Evolutionary conservation across 2,888 invertebrate species (phyloP).

Genomic region (Meteorus cinctellus): DNA sequence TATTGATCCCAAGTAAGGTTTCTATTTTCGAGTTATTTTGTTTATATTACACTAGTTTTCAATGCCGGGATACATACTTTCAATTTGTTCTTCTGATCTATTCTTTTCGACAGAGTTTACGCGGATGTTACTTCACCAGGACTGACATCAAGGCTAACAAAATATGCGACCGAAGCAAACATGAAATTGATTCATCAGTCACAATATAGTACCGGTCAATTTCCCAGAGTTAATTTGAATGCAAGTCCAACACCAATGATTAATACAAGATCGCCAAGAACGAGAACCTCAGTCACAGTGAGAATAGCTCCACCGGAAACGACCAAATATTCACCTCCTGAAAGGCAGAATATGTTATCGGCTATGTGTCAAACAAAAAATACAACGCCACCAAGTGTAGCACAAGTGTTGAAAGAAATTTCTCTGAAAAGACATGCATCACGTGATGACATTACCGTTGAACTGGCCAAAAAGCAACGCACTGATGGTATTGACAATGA

Average conservation of each 20-base stretch:
- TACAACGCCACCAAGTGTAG: slow-evolving; percentile 55
- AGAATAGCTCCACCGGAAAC: slow-evolving; percentile 66
- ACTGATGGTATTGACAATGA: slow-evolving; percentile 59
- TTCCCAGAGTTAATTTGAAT: slow-evolving; percentile 69
- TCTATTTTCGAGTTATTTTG: background rate
- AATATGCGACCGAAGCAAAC: slow-evolving; percentile 68
- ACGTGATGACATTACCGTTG: slow-evolving; percentile 64
- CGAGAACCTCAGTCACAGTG: slow-evolving; percentile 65
- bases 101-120: slow-evolving; percentile 55
- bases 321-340: slow-evolving; percentile 58
- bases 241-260: slow-evolving; percentile 65
- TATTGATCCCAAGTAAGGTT: slow-evolving; percentile 73
- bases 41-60: slow-evolving; percentile 30
- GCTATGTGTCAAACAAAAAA: slow-evolving; percentile 48
- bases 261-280: slow-evolving; percentile 58
- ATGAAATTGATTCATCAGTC: slow-evolving; percentile 65
- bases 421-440: slow-evolving; percentile 70
- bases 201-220: slow-evolving; percentile 68
- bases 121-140: slow-evolving; percentile 69
- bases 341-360: slow-evolving; percentile 57
- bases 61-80: background rate
- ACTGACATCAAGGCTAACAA: slow-evolving; percentile 64
- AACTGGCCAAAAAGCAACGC: slow-evolving; percentile 68
- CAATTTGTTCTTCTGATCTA: background rate
- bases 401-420: slow-evolving; percentile 63